These are phyloP conservation scores for Vulpes lagopus DNA, from an alignment of 2,113 vertebrate species.

Conservation along the genomic window DNA sequence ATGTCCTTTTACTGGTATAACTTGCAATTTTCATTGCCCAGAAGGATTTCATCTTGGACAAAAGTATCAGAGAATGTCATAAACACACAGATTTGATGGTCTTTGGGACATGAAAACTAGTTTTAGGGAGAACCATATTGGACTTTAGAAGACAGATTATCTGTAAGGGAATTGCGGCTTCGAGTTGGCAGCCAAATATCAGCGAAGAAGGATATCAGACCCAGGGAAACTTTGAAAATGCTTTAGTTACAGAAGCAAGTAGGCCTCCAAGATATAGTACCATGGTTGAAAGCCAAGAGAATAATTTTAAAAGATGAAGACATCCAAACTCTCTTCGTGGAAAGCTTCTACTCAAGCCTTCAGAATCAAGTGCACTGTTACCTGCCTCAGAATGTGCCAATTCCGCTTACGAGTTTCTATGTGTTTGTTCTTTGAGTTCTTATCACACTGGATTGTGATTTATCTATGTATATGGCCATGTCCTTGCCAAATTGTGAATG, in stretches of 20 bases:
- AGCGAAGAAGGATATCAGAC: conserved; percentile 7
- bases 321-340: background rate
- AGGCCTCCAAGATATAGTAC: background rate
- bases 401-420: background rate
- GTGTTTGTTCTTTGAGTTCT: background rate
- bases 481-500: background rate
- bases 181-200: background rate
- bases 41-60: background rate
- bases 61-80: background rate
- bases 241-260: conserved; percentile 38
- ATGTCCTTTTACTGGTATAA: background rate
- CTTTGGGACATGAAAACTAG: background rate
- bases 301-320: background rate
- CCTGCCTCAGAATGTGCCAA: fast-evolving
- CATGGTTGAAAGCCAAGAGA: conserved; percentile 27
- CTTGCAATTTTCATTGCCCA: background rate
- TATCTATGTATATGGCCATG: background rate
- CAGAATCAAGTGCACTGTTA: background rate
- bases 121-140: background rate
- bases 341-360: background rate
- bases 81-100: background rate
- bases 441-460: background rate
- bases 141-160: background rate
- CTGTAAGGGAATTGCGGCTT: background rate
- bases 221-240: background rate